Percentiles rank a stretch among this genome's conserved stretches.
Evolutionary conservation across 2,888 invertebrate genomes (phyloP).

Genomic region (Euplagia quadripunctaria): DNA sequence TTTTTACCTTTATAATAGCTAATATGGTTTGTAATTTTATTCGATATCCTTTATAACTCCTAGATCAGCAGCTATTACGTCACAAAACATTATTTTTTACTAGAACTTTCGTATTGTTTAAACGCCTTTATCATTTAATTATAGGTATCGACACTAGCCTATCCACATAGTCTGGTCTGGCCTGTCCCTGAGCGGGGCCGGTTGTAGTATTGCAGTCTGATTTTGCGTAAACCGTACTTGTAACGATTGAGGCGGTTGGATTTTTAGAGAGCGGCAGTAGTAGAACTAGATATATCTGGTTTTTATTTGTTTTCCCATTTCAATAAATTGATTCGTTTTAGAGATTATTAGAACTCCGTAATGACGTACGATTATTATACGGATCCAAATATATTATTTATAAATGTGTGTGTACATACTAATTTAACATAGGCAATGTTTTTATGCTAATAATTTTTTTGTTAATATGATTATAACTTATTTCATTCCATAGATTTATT

Average conservation of each 20-base stretch:
- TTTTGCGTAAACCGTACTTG: background rate
- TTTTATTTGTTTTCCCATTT: background rate
- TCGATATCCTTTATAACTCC: background rate
- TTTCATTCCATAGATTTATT: slow-evolving; percentile 81
- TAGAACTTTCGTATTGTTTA: background rate
- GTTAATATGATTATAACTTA: slow-evolving; percentile 43
- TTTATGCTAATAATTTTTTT: slow-evolving; percentile 55
- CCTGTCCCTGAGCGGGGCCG: background rate
- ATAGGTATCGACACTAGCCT: background rate
- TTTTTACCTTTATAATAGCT: background rate
- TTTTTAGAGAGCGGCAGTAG: background rate
- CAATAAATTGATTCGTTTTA: background rate
- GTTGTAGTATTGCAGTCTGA: background rate
- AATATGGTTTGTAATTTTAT: background rate
- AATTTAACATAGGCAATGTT: slow-evolving; percentile 52
- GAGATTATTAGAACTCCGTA: slow-evolving; percentile 24
- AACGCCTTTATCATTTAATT: background rate
- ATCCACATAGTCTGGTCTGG: background rate
- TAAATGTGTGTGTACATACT: slow-evolving; percentile 46
- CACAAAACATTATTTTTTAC: background rate
- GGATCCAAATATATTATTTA: slow-evolving; percentile 30
- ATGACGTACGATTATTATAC: background rate
- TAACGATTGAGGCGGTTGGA: background rate
- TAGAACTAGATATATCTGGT: background rate
- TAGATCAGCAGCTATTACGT: background rate